A percentile compares a stretch with the other conserved stretches of the same genome.
phyloP scores from a whole-genome alignment of 2,888 invertebrate genomes.

The Xestia c-nigrum region DNA sequence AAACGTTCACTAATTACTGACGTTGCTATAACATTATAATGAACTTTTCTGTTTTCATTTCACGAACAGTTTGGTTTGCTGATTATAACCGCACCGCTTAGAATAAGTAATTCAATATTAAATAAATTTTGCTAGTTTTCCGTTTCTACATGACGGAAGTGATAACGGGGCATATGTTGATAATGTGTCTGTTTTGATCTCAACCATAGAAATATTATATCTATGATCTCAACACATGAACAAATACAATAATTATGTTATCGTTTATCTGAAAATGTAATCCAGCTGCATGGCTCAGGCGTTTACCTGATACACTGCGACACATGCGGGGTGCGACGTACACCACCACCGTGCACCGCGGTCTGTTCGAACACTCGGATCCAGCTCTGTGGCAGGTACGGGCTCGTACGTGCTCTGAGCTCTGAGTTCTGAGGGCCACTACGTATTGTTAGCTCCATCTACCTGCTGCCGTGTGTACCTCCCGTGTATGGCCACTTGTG shows the following conservation, averaged over 20 bases:
- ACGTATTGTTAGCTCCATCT: constrained; percentile 3
- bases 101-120: neutral
- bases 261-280: neutral
- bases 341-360: too few relatives aligned
- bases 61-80: neutral
- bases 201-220: too few relatives aligned
- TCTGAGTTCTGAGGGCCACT: constrained; percentile 7
- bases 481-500: neutral
- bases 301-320: neutral
- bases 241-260: neutral
- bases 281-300: neutral
- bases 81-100: neutral
- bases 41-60: neutral
- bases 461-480: neutral
- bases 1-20: neutral
- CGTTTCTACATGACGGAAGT: neutral
- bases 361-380: neutral
- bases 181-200: constrained; percentile 2
- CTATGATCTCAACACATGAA: neutral
- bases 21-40: neutral
- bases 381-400: neutral
- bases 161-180: constrained; percentile 16
- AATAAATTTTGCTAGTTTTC: constrained; percentile 6
- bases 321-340: neutral
- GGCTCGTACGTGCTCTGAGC: neutral